Evolutionary conservation across 1,140 invertebrate species (phyloP), one percentile per base, ranked within the genome.

Genomic region (Geopemphigus sp.): DNA sequence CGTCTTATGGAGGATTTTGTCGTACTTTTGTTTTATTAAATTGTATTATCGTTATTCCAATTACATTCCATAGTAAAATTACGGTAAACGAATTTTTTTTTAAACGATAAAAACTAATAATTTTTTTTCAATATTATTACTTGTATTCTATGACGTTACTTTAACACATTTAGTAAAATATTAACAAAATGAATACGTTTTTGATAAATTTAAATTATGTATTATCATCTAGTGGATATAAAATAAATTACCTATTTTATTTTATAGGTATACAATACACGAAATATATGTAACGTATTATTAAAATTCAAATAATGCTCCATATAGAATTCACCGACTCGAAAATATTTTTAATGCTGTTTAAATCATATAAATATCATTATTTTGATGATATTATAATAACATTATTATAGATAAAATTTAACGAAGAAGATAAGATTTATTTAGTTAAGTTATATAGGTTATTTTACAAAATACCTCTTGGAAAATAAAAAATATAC

Each of bases 381-480:
- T 29, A 10, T 1, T 32, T 29, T 63, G 15, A 63, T 32, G 29
- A 11, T 39, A 39, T 39, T 39, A 39, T 32, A 4, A 11, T 63
- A 32, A 63, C 26, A 29, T 29, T 63, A 32, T 32, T 19, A 32
- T 32, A 15, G 10, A 63, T 29, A 63, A 1, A 29, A 15, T 29
- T 11, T 32, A 63, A 61, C 32, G 8, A 39, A 8, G 32, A 39
- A 4, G 32, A 29, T 24, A 61, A 63, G 61, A 64, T 64, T 64
- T 64, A 64, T 64, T 39, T 68, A n/a, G n/a, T n/a, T n/a, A n/a
- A n/a, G n/a, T 47, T 47, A 0, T n/a, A n/a, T n/a, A 68, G 47
- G 47, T 68, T 47, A 47, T 47, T 68, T 47, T 24, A 50, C n/a
- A 32, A 66, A n/a, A 50, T 68, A 26, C 66, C 5, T 68, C 66